Evolutionary conservation across 2,888 invertebrate species (phyloP).

Genomic region (Cacoxenus indagator): DNA sequence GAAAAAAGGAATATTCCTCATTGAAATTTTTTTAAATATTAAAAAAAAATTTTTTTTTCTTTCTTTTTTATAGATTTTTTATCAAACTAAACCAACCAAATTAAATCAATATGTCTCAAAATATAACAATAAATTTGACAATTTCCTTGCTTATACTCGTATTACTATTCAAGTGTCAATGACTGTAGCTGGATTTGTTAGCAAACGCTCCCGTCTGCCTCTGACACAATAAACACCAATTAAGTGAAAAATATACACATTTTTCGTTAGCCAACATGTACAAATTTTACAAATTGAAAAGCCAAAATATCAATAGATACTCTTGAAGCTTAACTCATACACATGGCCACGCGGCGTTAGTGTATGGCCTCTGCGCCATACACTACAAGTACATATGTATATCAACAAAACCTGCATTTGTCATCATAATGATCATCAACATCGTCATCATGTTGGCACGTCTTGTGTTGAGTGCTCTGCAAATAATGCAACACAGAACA

Average conservation of each 20-base stretch:
- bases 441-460: background rate
- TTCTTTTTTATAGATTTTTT: too few species aligned
- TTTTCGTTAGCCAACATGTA: background rate
- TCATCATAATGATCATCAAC: background rate
- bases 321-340: background rate
- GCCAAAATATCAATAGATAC: conserved; percentile 22
- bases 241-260: conserved; percentile 57
- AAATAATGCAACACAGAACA: conserved; percentile 15
- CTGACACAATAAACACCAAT: conserved; percentile 62
- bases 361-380: background rate
- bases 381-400: background rate
- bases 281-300: conserved; percentile 20
- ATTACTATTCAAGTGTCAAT: conserved; percentile 1
- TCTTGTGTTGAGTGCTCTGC: conserved; percentile 10
- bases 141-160: background rate
- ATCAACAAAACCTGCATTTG: background rate
- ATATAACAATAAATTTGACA: background rate
- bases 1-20: too few species aligned
- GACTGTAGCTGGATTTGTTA: background rate
- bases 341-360: background rate
- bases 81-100: too few species aligned
- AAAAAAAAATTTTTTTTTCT: too few species aligned
- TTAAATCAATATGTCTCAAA: too few species aligned
- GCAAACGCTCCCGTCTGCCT: conserved; percentile 23
- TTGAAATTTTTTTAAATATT: too few species aligned